Conservation (phyloP, 2,888 invertebrate species). For the Caenorhabditis imperialis region DNA sequence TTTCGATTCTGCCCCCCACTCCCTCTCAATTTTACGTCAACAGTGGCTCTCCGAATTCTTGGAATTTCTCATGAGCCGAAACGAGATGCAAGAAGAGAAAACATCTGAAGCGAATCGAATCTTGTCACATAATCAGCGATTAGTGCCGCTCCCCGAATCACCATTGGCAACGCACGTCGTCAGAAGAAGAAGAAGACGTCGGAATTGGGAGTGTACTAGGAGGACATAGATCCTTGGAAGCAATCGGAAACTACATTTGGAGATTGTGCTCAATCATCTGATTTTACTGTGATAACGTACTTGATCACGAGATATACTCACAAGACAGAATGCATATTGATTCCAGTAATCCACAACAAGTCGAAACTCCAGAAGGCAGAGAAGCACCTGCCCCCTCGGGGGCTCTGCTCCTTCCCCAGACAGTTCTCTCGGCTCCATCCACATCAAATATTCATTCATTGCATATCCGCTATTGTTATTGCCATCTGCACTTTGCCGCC, state of each 20-base stretch:
- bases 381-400: no score
- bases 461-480: slow-evolving; percentile 38
- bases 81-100: slow-evolving; percentile 7
- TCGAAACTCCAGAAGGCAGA: no score
- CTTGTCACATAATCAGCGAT: slow-evolving; percentile 37
- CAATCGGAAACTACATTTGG: not conserved
- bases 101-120: slow-evolving; percentile 30
- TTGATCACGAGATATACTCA: no score
- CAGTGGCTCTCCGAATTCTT: not conserved
- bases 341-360: no score
- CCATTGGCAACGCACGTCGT: no score
- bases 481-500: slow-evolving; percentile 22
- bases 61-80: not conserved
- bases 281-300: no score
- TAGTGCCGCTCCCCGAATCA: no score
- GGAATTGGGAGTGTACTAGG: slow-evolving; percentile 4
- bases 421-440: not conserved
- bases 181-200: not conserved
- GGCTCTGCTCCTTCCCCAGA: no score
- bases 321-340: no score
- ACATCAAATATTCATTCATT: slow-evolving; percentile 31
- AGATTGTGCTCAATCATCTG: no score
- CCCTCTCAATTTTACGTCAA: not conserved
- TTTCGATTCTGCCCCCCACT: slow-evolving; percentile 1
- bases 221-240: slow-evolving; percentile 7